Evolutionary conservation across 2,113 vertebrate species (phyloP).

Genomic region (Phycodurus eques): DNA sequence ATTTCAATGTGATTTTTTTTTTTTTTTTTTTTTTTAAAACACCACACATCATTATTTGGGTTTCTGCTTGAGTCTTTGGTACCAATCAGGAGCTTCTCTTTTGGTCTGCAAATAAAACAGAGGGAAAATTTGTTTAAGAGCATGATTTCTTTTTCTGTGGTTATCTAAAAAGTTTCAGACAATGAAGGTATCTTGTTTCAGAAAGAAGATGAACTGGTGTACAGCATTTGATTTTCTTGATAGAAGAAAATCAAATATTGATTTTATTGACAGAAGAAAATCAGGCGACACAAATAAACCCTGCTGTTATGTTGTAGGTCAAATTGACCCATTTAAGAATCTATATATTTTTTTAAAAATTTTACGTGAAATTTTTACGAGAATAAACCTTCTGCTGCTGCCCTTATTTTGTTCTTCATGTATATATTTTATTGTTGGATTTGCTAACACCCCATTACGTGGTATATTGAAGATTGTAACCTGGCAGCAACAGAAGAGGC

Average conservation of each 20-base stretch:
- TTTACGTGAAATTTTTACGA: background rate
- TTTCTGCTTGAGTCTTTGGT: conserved; percentile 73
- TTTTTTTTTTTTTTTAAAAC: background rate
- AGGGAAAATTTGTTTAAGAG: background rate
- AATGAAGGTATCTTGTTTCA: background rate
- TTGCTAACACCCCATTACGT: background rate
- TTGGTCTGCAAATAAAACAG: conserved; percentile 81
- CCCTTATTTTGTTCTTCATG: background rate
- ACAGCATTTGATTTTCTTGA: background rate
- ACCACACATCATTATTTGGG: conserved; percentile 40
- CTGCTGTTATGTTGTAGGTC: too few relatives aligned
- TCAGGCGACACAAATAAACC: too few relatives aligned
- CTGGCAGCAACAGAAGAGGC: background rate
- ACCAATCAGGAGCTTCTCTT: conserved; percentile 80
- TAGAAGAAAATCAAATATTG: too few relatives aligned
- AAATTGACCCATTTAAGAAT: too few relatives aligned
- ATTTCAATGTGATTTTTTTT: background rate
- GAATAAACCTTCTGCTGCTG: background rate
- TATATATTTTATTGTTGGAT: background rate
- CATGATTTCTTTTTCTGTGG: background rate
- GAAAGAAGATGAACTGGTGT: background rate
- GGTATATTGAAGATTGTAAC: background rate
- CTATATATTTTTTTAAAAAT: background rate
- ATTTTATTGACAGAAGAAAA: too few relatives aligned
- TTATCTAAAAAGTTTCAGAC: background rate